These are phyloP conservation scores for Chloromyia formosa DNA, from an alignment of 2,888 invertebrate species.

Conservation along the genomic window DNA sequence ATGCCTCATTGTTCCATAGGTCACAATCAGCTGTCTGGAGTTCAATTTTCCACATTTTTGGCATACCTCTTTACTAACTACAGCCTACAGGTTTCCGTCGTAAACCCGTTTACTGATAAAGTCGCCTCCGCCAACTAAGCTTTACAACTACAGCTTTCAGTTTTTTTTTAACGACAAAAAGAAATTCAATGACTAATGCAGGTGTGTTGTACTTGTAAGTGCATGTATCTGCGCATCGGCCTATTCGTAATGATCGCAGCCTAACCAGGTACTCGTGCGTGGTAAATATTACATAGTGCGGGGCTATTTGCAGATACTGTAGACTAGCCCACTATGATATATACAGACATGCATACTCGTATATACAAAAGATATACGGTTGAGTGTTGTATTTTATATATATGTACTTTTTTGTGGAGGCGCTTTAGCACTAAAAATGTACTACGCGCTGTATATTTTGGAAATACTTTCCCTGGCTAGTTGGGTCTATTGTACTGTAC, in stretches of 20 bases:
- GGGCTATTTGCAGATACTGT: background rate
- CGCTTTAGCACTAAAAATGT: background rate
- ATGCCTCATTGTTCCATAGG: background rate
- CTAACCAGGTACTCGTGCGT: background rate
- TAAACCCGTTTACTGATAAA: background rate
- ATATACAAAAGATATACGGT: too few species aligned
- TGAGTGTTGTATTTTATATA: background rate
- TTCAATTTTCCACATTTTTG: background rate
- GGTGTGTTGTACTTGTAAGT: background rate
- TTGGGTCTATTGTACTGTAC: slow-evolving; percentile 1
- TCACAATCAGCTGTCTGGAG: background rate
- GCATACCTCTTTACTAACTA: background rate
- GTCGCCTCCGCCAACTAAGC: too few species aligned
- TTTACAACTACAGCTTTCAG: too few species aligned
- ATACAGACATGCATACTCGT: background rate
- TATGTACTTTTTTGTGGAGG: background rate
- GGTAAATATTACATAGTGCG: background rate
- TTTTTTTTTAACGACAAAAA: background rate
- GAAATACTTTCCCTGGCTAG: background rate
- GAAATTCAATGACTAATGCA: background rate
- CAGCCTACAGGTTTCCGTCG: background rate
- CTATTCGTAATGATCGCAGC: background rate
- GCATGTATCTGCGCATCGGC: background rate
- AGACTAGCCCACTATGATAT: too few species aligned
- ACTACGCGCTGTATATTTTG: background rate